A percentile compares a stretch with the other conserved stretches of the same genome.
phyloP scores from a whole-genome alignment of 2,888 invertebrate species.

The Drosophila helvetica region DNA sequence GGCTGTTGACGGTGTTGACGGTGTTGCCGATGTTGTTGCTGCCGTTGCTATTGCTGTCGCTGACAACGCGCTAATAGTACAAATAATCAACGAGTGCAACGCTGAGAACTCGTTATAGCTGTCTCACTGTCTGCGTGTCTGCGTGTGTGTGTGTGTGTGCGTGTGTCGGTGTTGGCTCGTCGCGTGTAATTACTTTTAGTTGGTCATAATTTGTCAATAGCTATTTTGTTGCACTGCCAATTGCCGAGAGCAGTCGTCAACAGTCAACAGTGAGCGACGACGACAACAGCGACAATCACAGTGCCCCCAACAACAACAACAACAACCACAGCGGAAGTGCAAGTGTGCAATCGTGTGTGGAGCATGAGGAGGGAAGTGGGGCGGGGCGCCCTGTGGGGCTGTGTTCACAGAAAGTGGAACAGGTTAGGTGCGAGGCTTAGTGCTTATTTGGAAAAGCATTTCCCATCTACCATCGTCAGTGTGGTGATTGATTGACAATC shows the following conservation, averaged over 20 bases:
- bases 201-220: constrained; percentile 78
- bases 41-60: constrained; percentile 40
- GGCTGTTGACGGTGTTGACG: constrained; percentile 65
- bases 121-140: constrained; percentile 29
- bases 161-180: constrained; percentile 45
- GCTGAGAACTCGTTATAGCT: constrained; percentile 66
- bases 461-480: neutral
- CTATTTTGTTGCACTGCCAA: constrained; percentile 71
- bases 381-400: neutral
- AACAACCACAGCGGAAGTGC: constrained; percentile 63
- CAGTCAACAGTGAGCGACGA: constrained; percentile 30
- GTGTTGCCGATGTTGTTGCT: constrained; percentile 37
- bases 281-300: constrained; percentile 17
- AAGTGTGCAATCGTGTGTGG: constrained; percentile 60
- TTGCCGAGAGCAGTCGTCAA: constrained; percentile 38
- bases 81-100: constrained; percentile 71
- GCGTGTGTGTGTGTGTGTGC: constrained; percentile 37
- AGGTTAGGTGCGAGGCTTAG: constrained; percentile 38
- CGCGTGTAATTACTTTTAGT: constrained; percentile 76
- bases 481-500: neutral
- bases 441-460: constrained; percentile 27
- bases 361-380: constrained; percentile 9
- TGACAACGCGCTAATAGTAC: constrained; percentile 73
- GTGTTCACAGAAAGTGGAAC: constrained; percentile 41
- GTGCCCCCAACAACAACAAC: constrained; percentile 29